Percentiles rank a stretch among this genome's conserved stretches.
phyloP scores from a whole-genome alignment of 2,888 invertebrate species.

The Thyatira batis region DNA sequence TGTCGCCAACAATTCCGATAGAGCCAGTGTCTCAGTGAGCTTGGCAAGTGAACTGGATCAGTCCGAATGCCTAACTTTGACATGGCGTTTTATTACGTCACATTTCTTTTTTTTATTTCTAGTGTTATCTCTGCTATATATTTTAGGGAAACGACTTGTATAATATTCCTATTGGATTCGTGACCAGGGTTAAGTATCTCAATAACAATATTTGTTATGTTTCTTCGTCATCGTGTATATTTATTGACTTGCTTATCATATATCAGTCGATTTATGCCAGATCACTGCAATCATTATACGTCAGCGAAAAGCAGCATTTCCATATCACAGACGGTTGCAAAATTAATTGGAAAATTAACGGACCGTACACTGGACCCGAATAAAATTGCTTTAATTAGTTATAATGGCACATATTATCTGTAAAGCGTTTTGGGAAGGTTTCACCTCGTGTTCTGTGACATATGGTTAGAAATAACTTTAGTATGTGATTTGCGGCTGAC shows the following conservation, averaged over 20 bases:
- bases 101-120: background rate
- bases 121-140: background rate
- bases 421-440: background rate
- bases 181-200: background rate
- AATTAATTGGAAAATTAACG: slow-evolving; percentile 53
- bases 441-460: background rate
- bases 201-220: background rate
- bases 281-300: background rate
- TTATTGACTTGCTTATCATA: background rate
- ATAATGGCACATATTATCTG: slow-evolving; percentile 8
- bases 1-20: slow-evolving; percentile 14
- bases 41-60: background rate
- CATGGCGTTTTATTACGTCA: background rate
- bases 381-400: slow-evolving; percentile 42
- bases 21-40: background rate
- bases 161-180: background rate
- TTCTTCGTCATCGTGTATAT: background rate
- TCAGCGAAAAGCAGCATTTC: slow-evolving; percentile 22
- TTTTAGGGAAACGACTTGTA: background rate
- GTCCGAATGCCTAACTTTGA: background rate
- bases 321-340: slow-evolving; percentile 37
- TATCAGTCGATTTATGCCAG: background rate
- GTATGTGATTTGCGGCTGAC: slow-evolving; percentile 1
- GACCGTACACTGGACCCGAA: slow-evolving; percentile 25
- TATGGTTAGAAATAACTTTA: background rate